Conservation (phyloP, 2,888 invertebrate species). For the Pogonocherus hispidulus region DNA sequence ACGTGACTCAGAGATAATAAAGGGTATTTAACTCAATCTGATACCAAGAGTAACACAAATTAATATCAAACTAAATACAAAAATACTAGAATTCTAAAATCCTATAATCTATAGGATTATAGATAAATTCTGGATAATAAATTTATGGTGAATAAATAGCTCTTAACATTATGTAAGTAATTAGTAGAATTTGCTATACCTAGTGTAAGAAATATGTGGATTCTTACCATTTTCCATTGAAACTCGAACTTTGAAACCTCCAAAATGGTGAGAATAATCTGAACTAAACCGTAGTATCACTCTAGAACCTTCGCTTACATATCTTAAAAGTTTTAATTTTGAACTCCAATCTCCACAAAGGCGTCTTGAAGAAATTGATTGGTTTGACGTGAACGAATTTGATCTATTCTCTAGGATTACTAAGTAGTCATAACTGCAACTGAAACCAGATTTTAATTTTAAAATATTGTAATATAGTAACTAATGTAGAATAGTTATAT, state of each 20-base stretch:
- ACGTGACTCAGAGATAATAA: too few relatives aligned
- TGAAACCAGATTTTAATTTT: conserved; percentile 62
- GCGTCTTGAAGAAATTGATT: conserved; percentile 59
- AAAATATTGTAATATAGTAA: neutral
- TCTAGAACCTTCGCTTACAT: conserved; percentile 75
- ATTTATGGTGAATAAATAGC: too few relatives aligned
- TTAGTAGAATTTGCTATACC: too few relatives aligned
- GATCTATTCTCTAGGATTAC: conserved; percentile 73
- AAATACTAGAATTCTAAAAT: too few relatives aligned
- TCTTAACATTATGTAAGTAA: too few relatives aligned
- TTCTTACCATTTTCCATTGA: conserved; percentile 81
- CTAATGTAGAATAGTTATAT: too few relatives aligned
- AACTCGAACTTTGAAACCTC: conserved; percentile 81
- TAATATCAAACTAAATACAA: too few relatives aligned
- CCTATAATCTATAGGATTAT: too few relatives aligned
- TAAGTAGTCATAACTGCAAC: conserved; percentile 85
- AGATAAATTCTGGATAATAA: too few relatives aligned
- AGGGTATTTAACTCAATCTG: too few relatives aligned
- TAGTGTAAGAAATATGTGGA: neutral
- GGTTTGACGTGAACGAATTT: conserved; percentile 59
- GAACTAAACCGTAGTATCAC: conserved; percentile 80
- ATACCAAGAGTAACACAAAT: too few relatives aligned
- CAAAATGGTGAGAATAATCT: conserved; percentile 84
- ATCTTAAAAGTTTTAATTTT: conserved; percentile 80
- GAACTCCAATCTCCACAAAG: conserved; percentile 87